Percentiles rank a stretch among this genome's conserved stretches.
phyloP scores from a whole-genome alignment of 1,140 invertebrate species.

The Venturia canescens region DNA sequence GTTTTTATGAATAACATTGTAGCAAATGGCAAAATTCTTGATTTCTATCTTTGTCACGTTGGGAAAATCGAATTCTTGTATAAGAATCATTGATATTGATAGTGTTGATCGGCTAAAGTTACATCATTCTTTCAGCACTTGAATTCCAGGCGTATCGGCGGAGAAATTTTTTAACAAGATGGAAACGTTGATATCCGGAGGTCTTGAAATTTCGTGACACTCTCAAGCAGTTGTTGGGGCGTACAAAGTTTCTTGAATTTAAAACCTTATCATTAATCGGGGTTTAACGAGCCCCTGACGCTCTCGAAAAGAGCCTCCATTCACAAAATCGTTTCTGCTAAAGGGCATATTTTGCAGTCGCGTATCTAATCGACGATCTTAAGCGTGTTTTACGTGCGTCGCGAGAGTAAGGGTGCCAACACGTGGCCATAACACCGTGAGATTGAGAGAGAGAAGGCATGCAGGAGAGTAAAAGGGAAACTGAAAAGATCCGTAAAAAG shows the following conservation, averaged over 20 bases:
- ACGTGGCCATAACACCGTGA: not conserved
- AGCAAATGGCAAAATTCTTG: no score
- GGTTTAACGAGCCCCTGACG: constrained; percentile 1
- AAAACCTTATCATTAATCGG: not conserved
- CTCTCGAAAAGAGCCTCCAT: not conserved
- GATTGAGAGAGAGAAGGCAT: not conserved
- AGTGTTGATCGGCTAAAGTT: no score
- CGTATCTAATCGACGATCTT: constrained; percentile 30
- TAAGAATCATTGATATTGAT: no score
- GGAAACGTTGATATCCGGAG: no score
- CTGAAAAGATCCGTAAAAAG: not conserved
- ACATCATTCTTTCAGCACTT: no score
- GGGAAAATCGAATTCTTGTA: no score
- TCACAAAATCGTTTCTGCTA: constrained; percentile 14
- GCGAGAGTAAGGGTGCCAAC: constrained; percentile 23
- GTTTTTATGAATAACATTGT: no score
- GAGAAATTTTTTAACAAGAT: no score
- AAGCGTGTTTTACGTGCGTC: constrained; percentile 24
- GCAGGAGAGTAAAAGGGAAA: no score
- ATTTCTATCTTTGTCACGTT: no score
- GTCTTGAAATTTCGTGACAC: not conserved
- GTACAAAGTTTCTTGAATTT: not conserved
- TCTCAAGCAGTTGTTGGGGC: not conserved
- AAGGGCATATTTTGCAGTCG: constrained; percentile 20
- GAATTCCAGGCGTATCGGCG: no score